phyloP scores from a whole-genome alignment of 2,113 vertebrate species.

The Oreotrochilus melanogaster region DNA sequence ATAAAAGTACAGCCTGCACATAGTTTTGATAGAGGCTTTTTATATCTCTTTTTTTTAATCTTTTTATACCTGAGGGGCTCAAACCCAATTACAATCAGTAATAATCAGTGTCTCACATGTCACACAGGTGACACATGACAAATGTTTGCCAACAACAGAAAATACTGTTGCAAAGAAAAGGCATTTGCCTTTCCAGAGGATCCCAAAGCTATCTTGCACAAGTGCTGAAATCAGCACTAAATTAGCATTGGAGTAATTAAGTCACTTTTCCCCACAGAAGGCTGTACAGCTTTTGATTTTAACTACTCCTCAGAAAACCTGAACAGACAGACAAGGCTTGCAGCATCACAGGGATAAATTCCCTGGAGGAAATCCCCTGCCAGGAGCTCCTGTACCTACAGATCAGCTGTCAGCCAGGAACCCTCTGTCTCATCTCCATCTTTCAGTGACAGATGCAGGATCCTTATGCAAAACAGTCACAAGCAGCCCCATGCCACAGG shows the following conservation, averaged over 20 bases:
- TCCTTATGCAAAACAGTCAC: not conserved
- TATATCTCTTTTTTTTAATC: too few relatives aligned
- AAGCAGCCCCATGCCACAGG: not conserved
- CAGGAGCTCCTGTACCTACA: not conserved
- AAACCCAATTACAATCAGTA: not conserved
- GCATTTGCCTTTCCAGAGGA: not conserved
- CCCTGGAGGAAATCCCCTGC: not conserved
- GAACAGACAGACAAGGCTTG: not conserved
- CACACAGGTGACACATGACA: not conserved
- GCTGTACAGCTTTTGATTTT: not conserved
- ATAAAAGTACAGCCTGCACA: rapidly evolving
- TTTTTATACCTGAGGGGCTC: not conserved
- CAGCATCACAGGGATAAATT: not conserved
- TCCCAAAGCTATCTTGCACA: not conserved
- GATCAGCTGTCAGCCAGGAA: not conserved
- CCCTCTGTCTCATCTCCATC: not conserved
- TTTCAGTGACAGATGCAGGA: not conserved
- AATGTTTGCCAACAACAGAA: not conserved
- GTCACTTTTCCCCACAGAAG: not conserved
- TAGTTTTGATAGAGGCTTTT: not conserved
- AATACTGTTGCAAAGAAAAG: not conserved
- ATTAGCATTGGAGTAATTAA: not conserved
- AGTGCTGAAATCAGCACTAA: slow-evolving; percentile 16
- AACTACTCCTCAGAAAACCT: not conserved
- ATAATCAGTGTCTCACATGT: rapidly evolving